phyloP scores from a whole-genome alignment of 2,113 vertebrate genomes.

The Raja brachyura region DNA sequence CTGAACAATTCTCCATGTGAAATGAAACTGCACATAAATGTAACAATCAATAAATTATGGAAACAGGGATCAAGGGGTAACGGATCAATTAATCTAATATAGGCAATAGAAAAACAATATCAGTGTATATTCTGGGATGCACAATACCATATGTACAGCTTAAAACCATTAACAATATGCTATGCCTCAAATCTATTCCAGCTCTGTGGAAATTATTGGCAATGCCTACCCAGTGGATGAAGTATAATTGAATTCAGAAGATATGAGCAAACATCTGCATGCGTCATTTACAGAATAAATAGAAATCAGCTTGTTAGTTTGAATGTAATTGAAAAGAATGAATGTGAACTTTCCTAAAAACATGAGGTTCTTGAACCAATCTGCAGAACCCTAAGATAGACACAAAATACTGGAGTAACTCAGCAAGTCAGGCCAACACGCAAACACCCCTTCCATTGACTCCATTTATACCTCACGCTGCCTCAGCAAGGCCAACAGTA shows the following conservation, averaged over 20 bases:
- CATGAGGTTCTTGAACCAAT: too few relatives aligned
- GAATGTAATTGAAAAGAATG: neutral
- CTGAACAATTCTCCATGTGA: neutral
- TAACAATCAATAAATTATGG: neutral
- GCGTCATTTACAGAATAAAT: neutral
- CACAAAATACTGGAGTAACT: too few relatives aligned
- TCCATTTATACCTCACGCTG: too few relatives aligned
- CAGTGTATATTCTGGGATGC: neutral
- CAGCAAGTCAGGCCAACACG: too few relatives aligned
- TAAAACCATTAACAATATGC: neutral
- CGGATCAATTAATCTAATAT: conserved; percentile 4
- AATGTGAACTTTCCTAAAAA: too few relatives aligned
- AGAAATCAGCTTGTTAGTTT: neutral
- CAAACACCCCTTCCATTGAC: too few relatives aligned
- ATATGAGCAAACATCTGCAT: conserved; percentile 22
- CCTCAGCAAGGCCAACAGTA: too few relatives aligned
- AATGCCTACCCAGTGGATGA: neutral
- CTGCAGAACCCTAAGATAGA: too few relatives aligned
- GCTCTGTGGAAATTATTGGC: neutral
- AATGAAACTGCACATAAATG: neutral
- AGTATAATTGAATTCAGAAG: conserved; percentile 11
- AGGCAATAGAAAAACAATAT: neutral
- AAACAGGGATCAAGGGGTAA: neutral
- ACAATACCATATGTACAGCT: neutral
- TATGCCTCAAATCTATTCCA: conserved; percentile 18